Conservation (phyloP, 2,888 invertebrate genomes). For the Petrolisthes manimaculis region DNA sequence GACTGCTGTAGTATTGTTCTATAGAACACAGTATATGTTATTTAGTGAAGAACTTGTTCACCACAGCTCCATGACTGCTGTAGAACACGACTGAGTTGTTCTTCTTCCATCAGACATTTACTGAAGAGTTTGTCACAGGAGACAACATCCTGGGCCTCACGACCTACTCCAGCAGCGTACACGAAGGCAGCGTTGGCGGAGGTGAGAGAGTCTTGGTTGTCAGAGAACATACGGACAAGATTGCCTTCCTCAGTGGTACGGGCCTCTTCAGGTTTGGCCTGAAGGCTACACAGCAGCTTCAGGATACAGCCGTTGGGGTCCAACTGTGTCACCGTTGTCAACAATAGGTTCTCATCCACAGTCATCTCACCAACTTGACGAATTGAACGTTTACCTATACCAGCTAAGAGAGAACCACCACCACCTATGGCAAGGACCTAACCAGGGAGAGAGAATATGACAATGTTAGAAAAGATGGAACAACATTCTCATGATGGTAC, state of each 20-base stretch:
- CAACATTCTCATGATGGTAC: no score
- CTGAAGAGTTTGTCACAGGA: slow-evolving; percentile 24
- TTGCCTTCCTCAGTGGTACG: slow-evolving; percentile 35
- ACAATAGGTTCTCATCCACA: slow-evolving; percentile 29
- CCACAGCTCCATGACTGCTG: not conserved
- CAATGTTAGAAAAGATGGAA: not conserved
- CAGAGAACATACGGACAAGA: slow-evolving; percentile 36
- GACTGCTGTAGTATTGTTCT: no score
- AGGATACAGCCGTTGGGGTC: slow-evolving; percentile 50
- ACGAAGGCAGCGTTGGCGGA: slow-evolving; percentile 40
- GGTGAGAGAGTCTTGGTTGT: slow-evolving; percentile 10
- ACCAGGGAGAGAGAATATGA: not conserved
- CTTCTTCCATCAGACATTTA: slow-evolving; percentile 23
- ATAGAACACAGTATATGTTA: no score
- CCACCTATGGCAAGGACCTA: not conserved
- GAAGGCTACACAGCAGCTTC: slow-evolving; percentile 43
- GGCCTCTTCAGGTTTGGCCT: slow-evolving; percentile 9
- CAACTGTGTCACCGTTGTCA: slow-evolving; percentile 35
- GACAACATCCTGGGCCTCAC: slow-evolving; percentile 19
- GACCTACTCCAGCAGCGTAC: slow-evolving; percentile 35
- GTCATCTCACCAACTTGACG: not conserved
- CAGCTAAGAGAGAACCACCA: not conserved
- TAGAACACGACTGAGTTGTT: not conserved
- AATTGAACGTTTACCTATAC: not conserved
- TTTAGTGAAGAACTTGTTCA: not conserved